A percentile compares a stretch with the other conserved stretches of the same genome.
These are phyloP conservation scores for Anser cygnoides DNA, from an alignment of 2,113 vertebrate species.

Conservation along the genomic window DNA sequence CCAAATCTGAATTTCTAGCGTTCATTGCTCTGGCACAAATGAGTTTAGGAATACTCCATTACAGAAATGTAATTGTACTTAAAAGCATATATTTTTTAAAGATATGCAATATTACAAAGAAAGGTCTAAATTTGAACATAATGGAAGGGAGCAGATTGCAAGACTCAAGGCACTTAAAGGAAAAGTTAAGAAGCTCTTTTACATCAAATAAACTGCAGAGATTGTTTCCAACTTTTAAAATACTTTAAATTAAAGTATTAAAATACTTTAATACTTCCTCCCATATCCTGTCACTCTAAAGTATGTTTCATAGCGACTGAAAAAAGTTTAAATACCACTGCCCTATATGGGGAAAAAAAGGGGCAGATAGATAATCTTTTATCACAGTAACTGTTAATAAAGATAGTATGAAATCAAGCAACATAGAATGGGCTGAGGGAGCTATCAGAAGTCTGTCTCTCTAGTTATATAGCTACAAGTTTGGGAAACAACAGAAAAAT, in stretches of 20 bases:
- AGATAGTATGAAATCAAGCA: fast-evolving
- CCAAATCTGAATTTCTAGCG: too few species aligned
- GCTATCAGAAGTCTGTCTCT: not conserved
- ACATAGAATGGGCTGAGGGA: not conserved
- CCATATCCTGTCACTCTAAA: too few species aligned
- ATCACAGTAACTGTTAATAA: not conserved
- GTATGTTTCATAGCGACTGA: not conserved
- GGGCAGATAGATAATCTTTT: not conserved
- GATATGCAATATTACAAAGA: not conserved
- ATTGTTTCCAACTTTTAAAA: not conserved
- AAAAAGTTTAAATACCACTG: not conserved
- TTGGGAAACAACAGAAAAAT: too few species aligned
- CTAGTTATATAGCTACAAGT: not conserved
- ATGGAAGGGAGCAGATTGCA: not conserved
- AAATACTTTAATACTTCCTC: not conserved
- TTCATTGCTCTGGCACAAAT: not conserved
- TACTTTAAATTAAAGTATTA: not conserved
- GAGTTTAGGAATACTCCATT: not conserved
- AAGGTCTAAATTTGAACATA: not conserved
- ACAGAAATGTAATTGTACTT: not conserved
- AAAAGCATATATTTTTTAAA: not conserved
- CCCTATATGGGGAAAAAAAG: not conserved
- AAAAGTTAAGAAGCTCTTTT: not conserved
- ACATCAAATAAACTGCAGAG: not conserved
- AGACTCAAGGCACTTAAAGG: not conserved